Evolutionary conservation across 2,113 vertebrate species (phyloP).

Genomic region (Pterocles gutturalis): DNA sequence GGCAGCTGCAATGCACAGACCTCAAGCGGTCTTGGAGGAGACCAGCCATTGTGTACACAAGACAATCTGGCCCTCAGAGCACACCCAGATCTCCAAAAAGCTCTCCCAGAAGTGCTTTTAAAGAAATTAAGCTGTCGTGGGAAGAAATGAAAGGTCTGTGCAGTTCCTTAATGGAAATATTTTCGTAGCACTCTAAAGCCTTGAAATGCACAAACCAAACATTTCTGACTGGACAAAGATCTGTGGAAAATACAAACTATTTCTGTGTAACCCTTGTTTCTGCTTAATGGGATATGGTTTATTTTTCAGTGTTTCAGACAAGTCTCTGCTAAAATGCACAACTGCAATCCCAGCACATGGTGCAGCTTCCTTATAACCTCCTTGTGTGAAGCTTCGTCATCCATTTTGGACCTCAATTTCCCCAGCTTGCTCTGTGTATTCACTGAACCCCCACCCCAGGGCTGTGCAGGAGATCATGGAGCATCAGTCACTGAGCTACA

Average conservation of each 20-base stretch:
- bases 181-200: conserved; percentile 41
- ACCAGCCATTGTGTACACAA: neutral
- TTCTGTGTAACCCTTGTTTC: neutral
- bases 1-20: neutral
- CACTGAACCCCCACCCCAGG: neutral
- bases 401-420: neutral
- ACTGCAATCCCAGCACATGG: neutral
- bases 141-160: conserved; percentile 48
- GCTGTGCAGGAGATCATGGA: neutral
- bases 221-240: conserved; percentile 23
- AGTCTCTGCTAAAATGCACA: neutral
- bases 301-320: neutral
- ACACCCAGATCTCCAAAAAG: neutral
- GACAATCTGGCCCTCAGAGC: neutral
- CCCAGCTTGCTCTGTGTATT: neutral
- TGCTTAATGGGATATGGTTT: neutral
- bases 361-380: neutral
- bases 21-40: neutral
- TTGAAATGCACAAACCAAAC: conserved; percentile 33
- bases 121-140: conserved; percentile 50
- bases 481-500: accelerated
- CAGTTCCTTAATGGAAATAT: conserved; percentile 17
- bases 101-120: conserved; percentile 53
- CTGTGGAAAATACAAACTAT: neutral
- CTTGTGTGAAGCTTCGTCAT: accelerated